These are phyloP conservation scores for Copsychus sechellarum DNA, from an alignment of 2,113 vertebrate genomes.

Conservation along the genomic window DNA sequence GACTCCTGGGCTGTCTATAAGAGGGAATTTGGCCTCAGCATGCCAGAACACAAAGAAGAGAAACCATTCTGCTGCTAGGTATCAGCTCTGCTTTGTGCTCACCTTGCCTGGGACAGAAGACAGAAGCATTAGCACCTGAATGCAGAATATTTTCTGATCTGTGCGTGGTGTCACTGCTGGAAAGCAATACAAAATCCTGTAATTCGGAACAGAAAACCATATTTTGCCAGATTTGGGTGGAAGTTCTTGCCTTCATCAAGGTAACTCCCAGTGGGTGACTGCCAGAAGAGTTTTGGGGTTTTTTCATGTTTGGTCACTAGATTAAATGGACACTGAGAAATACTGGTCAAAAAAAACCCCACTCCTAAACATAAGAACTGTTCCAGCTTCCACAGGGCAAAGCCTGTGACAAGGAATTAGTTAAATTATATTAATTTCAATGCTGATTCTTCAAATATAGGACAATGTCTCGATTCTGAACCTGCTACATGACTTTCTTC, in stretches of 20 bases:
- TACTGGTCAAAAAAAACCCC: accelerated
- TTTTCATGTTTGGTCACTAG: background rate
- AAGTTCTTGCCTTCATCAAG: background rate
- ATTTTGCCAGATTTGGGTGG: background rate
- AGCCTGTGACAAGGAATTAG: background rate
- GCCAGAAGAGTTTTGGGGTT: background rate
- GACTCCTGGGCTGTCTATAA: background rate
- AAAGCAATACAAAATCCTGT: background rate
- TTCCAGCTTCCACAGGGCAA: background rate
- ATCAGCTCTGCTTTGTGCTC: background rate
- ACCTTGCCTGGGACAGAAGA: background rate
- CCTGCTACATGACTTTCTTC: background rate
- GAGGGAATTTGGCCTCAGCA: background rate
- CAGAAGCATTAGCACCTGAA: background rate
- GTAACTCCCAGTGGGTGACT: background rate
- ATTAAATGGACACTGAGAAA: background rate
- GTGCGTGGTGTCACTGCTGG: background rate
- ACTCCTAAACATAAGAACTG: background rate
- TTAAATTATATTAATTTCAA: background rate
- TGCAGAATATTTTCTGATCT: background rate
- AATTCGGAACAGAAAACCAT: background rate
- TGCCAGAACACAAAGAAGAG: background rate
- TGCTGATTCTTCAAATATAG: background rate
- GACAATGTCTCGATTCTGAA: background rate
- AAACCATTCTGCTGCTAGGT: background rate